Conservation (phyloP, 2,113 vertebrate species). For the Ceratotherium simum region DNA sequence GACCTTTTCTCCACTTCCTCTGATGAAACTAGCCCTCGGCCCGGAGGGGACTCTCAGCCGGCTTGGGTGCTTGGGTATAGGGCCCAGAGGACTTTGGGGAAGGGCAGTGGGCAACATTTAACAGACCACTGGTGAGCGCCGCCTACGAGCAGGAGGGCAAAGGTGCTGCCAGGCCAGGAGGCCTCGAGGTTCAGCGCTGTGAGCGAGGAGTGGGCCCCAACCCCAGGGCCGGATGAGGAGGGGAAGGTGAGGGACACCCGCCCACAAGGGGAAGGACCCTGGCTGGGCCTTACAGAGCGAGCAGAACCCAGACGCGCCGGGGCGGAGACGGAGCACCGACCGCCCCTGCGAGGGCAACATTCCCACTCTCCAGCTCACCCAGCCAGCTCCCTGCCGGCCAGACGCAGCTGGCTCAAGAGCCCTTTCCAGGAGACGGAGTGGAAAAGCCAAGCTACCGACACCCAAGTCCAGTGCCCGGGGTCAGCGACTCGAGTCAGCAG, state of each 20-base stretch:
- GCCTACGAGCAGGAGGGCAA: not conserved
- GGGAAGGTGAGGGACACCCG: accelerated
- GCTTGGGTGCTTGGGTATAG: accelerated
- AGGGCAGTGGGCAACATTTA: not conserved
- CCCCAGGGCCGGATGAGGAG: accelerated
- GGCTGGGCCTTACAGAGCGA: not conserved
- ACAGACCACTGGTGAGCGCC: not conserved
- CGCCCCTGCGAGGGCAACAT: accelerated
- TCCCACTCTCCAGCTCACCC: not conserved
- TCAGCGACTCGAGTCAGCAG: not conserved
- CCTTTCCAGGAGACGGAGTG: not conserved
- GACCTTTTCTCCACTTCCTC: not conserved
- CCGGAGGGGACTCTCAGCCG: not conserved
- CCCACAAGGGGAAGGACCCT: not conserved
- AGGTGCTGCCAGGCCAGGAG: not conserved
- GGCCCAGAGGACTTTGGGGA: not conserved
- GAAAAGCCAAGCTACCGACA: no score
- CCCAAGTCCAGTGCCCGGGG: accelerated
- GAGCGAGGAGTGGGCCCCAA: not conserved
- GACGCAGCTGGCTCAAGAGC: not conserved
- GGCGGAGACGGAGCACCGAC: not conserved
- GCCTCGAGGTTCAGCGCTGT: accelerated
- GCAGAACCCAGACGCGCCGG: not conserved
- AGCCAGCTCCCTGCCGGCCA: not conserved
- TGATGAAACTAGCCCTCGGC: not conserved